A percentile compares a stretch with the other conserved stretches of the same genome.
Evolutionary conservation across 2,888 invertebrate genomes (phyloP).

Genomic region (Latheticus oryzae): DNA sequence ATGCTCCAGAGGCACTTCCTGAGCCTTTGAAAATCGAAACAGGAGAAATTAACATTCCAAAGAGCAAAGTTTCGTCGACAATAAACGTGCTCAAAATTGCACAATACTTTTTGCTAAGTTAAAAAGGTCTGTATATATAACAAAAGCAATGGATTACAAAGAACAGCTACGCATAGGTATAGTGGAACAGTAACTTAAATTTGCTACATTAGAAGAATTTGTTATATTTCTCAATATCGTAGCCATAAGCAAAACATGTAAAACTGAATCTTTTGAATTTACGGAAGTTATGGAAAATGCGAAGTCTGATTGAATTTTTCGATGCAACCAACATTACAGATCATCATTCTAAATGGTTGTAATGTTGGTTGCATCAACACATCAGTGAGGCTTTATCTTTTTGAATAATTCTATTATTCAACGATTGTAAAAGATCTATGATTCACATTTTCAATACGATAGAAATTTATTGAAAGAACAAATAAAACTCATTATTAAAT

Average conservation of each 20-base stretch:
- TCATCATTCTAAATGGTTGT: too few relatives aligned
- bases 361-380: too few relatives aligned
- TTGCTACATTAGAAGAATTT: constrained; percentile 95
- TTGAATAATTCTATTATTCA: too few relatives aligned
- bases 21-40: constrained; percentile 70
- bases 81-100: constrained; percentile 96
- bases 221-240: too few relatives aligned
- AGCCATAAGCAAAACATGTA: too few relatives aligned
- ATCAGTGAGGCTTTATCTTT: too few relatives aligned
- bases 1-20: constrained; percentile 71
- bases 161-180: constrained; percentile 96
- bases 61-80: constrained; percentile 91
- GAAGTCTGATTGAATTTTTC: too few relatives aligned
- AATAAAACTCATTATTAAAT: constrained; percentile 32
- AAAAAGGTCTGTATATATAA: constrained; percentile 95
- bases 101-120: constrained; percentile 95
- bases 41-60: constrained; percentile 89
- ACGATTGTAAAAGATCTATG: too few relatives aligned
- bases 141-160: constrained; percentile 93
- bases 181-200: constrained; percentile 97
- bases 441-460: too few relatives aligned
- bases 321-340: too few relatives aligned
- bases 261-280: too few relatives aligned
- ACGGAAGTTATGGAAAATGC: too few relatives aligned
- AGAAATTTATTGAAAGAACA: background rate